phyloP scores from a whole-genome alignment of 2,113 vertebrate genomes.

The Elgaria multicarinata region DNA sequence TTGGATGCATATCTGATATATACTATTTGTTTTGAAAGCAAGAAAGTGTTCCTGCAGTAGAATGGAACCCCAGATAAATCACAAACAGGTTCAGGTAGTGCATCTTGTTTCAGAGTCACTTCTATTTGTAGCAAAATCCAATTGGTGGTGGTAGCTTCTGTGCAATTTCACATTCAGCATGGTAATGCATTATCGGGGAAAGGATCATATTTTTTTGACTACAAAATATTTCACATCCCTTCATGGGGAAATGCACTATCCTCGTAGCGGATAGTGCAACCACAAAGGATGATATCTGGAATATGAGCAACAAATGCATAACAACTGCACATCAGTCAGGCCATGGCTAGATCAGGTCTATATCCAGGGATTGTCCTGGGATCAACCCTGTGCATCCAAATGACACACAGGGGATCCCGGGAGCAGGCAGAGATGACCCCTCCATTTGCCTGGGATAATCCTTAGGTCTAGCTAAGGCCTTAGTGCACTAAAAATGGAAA shows the following conservation, averaged over 20 bases:
- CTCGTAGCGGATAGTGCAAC: neutral
- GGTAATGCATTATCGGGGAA: neutral
- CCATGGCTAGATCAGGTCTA: too few relatives aligned
- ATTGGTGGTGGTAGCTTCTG: neutral
- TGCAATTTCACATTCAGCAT: neutral
- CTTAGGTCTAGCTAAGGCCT: too few relatives aligned
- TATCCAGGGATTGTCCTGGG: too few relatives aligned
- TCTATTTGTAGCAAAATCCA: neutral
- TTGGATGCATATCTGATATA: too few relatives aligned
- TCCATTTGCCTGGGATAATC: too few relatives aligned
- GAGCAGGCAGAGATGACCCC: too few relatives aligned
- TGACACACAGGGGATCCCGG: too few relatives aligned
- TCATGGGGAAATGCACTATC: neutral
- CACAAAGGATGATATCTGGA: too few relatives aligned
- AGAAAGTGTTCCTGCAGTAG: neutral
- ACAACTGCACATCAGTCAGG: neutral
- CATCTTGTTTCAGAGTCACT: neutral
- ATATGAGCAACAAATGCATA: neutral
- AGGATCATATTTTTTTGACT: neutral
- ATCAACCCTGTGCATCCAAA: too few relatives aligned
- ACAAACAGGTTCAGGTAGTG: neutral
- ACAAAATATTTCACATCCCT: neutral
- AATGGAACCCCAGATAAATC: neutral
- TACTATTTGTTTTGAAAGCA: neutral
- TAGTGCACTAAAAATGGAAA: neutral